These are phyloP conservation scores for Tachypleus tridentatus DNA, from an alignment of 1,140 invertebrate species.

Conservation along the genomic window DNA sequence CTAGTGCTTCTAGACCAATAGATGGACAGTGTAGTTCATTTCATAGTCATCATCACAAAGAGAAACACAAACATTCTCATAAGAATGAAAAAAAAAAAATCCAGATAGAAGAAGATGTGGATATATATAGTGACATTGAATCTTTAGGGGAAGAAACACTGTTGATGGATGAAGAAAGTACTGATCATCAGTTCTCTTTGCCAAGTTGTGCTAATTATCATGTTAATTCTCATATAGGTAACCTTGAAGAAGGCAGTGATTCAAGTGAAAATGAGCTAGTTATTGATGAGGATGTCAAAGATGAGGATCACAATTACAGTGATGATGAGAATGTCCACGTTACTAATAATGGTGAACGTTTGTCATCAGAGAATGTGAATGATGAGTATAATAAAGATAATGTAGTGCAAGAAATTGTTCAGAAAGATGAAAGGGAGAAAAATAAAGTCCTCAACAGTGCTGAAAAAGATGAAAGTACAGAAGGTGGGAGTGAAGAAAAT, in stretches of 20 bases:
- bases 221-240: background rate
- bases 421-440: no score
- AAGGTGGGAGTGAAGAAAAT: no score
- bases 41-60: no score
- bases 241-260: conserved; percentile 10
- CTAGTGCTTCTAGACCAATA: no score
- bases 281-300: conserved; percentile 25
- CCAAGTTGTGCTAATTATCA: background rate
- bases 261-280: conserved; percentile 28
- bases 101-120: conserved; percentile 29
- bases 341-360: no score
- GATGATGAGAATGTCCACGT: conserved; percentile 11
- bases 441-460: no score
- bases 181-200: background rate
- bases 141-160: conserved; percentile 21
- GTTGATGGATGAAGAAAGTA: conserved; percentile 1
- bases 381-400: no score
- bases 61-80: no score
- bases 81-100: background rate
- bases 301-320: background rate
- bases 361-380: no score
- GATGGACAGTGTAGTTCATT: no score
- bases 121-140: conserved; percentile 46
- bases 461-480: no score
- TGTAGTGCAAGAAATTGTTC: no score